These are phyloP conservation scores for Lithophane leautieri DNA, from an alignment of 2,888 invertebrate genomes.

Conservation along the genomic window DNA sequence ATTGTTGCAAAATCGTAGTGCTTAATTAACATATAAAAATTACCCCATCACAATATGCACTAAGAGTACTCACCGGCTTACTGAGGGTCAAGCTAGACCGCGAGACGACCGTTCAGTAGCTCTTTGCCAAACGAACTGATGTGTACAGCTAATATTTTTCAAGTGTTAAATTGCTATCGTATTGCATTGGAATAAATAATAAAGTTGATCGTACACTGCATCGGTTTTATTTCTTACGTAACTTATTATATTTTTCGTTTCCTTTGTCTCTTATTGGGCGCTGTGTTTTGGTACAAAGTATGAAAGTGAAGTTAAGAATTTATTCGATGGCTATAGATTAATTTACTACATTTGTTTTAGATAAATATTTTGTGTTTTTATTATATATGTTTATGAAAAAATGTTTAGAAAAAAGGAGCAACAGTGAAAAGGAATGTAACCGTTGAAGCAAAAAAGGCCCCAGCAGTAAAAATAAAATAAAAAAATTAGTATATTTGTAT, in stretches of 20 bases:
- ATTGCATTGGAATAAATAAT: constrained; percentile 11
- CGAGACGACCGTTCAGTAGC: neutral
- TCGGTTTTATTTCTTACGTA: neutral
- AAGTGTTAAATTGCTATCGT: constrained; percentile 36
- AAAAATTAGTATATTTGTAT: neutral
- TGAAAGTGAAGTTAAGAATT: neutral
- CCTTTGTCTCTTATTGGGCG: neutral
- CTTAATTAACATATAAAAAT: neutral
- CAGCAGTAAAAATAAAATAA: neutral
- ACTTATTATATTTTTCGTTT: neutral
- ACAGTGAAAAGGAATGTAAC: neutral
- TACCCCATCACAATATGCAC: neutral
- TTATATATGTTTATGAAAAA: neutral
- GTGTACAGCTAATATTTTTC: neutral
- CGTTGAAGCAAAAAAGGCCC: neutral
- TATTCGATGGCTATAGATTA: neutral
- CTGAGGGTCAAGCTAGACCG: no score
- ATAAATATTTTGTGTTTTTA: neutral
- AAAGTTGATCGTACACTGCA: constrained; percentile 13
- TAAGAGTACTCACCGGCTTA: neutral
- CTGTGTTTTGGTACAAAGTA: neutral
- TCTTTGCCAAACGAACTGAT: neutral
- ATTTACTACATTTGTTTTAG: neutral
- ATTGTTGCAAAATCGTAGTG: neutral
- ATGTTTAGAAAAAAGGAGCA: no score